Conservation (phyloP, 2,797 vertebrate genomes). For the Intellagama lesueurii region DNA sequence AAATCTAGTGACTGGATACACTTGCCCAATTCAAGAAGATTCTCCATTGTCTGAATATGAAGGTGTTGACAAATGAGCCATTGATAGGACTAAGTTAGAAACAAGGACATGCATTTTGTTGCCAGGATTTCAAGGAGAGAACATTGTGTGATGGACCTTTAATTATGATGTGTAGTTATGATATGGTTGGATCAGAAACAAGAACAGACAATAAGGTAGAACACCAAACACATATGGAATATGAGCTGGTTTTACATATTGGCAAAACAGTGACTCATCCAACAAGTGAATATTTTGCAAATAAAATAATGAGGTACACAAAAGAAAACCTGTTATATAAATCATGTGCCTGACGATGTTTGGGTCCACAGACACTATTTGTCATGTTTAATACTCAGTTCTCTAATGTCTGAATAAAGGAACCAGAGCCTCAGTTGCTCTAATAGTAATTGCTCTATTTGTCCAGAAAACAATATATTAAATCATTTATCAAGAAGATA, state of each 20-base stretch:
- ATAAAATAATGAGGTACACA: constrained; percentile 46
- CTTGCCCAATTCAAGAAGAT: background rate
- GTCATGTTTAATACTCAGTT: constrained; percentile 57
- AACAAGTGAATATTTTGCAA: constrained; percentile 55
- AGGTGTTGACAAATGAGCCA: background rate
- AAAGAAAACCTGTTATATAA: constrained; percentile 46
- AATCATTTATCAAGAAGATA: constrained; percentile 20
- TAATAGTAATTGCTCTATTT: constrained; percentile 38
- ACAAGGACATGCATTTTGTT: background rate
- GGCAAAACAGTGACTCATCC: constrained; percentile 17
- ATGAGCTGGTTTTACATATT: background rate
- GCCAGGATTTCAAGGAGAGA: background rate
- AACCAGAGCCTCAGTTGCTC: constrained; percentile 33
- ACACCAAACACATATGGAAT: background rate
- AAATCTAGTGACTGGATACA: background rate
- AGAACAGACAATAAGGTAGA: background rate
- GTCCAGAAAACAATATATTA: constrained; percentile 13
- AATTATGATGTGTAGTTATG: constrained; percentile 6
- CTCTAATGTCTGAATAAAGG: constrained; percentile 34
- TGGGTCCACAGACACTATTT: constrained; percentile 42
- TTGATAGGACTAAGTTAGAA: background rate
- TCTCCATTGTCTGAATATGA: background rate
- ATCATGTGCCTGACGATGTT: constrained; percentile 36
- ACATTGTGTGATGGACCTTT: background rate
- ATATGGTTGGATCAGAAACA: background rate